Conservation (phyloP, 2,113 vertebrate genomes). For the Halichoeres trimaculatus region DNA sequence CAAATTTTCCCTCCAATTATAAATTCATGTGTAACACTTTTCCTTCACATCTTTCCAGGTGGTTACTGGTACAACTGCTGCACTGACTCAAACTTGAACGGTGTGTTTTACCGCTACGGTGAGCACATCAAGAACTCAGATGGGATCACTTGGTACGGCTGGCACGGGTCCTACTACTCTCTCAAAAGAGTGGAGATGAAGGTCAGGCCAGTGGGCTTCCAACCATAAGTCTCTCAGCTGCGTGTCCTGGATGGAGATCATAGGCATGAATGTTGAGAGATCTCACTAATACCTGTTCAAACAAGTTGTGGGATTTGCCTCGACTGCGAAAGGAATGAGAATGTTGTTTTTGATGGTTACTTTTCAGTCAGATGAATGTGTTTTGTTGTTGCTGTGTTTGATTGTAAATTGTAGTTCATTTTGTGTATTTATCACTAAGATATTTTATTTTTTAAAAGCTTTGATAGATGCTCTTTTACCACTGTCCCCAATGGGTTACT, state of each 20-base stretch:
- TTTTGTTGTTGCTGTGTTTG: constrained; percentile 63
- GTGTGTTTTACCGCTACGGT: constrained; percentile 90
- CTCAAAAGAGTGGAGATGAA: constrained; percentile 97
- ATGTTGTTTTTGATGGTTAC: constrained; percentile 41
- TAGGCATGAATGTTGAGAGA: constrained; percentile 39
- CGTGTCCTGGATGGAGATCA: constrained; percentile 38
- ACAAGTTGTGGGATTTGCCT: constrained; percentile 48
- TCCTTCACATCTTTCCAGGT: constrained; percentile 78
- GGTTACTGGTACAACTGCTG: constrained; percentile 99
- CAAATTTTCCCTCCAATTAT: background rate
- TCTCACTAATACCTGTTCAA: constrained; percentile 44
- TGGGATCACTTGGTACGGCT: constrained; percentile 97
- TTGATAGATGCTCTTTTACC: constrained; percentile 71
- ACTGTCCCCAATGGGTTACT: constrained; percentile 67
- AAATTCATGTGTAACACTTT: background rate
- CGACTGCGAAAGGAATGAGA: constrained; percentile 45
- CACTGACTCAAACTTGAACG: constrained; percentile 97
- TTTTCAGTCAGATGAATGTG: constrained; percentile 75
- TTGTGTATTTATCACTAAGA: constrained; percentile 84
- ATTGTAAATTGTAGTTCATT: constrained; percentile 85
- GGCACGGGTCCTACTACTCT: constrained; percentile 95
- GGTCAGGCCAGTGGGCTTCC: constrained; percentile 91
- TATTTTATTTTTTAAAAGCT: constrained; percentile 78
- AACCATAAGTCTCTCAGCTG: constrained; percentile 70
- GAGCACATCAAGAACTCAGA: constrained; percentile 89